A percentile compares a stretch with the other conserved stretches of the same genome.
Evolutionary conservation across 1,140 invertebrate species (phyloP).

Genomic region (Diorhabda carinulata): DNA sequence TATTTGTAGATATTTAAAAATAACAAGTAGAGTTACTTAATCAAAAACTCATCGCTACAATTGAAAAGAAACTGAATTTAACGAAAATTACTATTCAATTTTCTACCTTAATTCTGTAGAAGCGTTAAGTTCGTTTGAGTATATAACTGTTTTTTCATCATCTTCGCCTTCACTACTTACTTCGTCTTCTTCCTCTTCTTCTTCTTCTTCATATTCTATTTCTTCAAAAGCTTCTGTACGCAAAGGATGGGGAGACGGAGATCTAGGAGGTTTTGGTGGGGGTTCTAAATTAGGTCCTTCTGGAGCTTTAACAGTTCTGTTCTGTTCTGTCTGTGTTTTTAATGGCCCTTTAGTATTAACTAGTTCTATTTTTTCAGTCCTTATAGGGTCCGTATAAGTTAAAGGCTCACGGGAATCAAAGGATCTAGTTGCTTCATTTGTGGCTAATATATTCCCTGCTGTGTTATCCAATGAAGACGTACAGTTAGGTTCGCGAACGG

Average conservation of each 20-base stretch:
- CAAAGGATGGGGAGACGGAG: slow-evolving; percentile 42
- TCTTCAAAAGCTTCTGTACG: slow-evolving; percentile 37
- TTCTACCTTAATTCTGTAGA: too few relatives aligned
- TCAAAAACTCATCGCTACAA: too few relatives aligned
- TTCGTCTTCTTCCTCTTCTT: slow-evolving; percentile 38
- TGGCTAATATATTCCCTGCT: not conserved
- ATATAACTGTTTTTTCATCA: slow-evolving; percentile 9
- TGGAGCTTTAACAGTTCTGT: slow-evolving; percentile 19
- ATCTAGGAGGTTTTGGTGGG: slow-evolving; percentile 38
- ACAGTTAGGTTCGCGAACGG: slow-evolving; percentile 1
- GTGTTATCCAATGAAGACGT: slow-evolving; percentile 1
- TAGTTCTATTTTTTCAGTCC: too few relatives aligned
- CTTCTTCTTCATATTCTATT: slow-evolving; percentile 39
- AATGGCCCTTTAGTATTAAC: too few relatives aligned
- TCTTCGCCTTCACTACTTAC: slow-evolving; percentile 8
- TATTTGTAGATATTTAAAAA: too few relatives aligned
- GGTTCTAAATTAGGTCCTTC: slow-evolving; percentile 16
- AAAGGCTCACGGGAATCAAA: too few relatives aligned
- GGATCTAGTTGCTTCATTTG: not conserved
- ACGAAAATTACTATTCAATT: too few relatives aligned
- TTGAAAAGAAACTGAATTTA: too few relatives aligned
- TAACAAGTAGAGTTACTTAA: too few relatives aligned
- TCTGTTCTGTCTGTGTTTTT: not conserved
- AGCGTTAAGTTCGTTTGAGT: too few relatives aligned
- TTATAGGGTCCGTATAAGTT: too few relatives aligned